Conservation (phyloP, 2,797 vertebrate genomes). For the Betta splendens region DNA sequence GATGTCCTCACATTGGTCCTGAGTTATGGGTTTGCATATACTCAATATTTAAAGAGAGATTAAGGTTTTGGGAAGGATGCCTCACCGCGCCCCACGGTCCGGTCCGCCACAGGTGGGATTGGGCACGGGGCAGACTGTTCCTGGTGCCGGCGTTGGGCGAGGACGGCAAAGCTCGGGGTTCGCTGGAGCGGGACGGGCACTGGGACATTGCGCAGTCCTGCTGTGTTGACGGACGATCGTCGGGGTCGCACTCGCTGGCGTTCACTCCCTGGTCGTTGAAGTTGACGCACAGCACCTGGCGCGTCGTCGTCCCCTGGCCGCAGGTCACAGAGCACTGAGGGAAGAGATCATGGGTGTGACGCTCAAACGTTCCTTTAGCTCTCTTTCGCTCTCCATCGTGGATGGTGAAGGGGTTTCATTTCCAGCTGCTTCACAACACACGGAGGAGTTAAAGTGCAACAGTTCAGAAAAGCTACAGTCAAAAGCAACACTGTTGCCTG, state of each 20-base stretch:
- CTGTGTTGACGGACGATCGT: constrained; percentile 87
- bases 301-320: constrained; percentile 92
- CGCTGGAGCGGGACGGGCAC: constrained; percentile 86
- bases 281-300: constrained; percentile 92
- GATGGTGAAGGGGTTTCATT: too few species aligned
- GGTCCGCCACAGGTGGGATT: constrained; percentile 93
- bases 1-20: too few species aligned
- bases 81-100: constrained; percentile 99
- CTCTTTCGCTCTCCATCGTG: too few species aligned
- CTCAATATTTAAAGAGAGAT: constrained; percentile 11
- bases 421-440: too few species aligned
- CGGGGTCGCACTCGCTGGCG: constrained; percentile 89
- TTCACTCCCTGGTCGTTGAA: constrained; percentile 91
- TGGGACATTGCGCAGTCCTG: constrained; percentile 95
- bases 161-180: constrained; percentile 76
- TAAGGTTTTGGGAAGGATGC: constrained; percentile 27
- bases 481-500: not conserved
- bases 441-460: too few species aligned
- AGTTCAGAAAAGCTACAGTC: not conserved
- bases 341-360: not conserved
- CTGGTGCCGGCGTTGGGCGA: constrained; percentile 73
- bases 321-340: constrained; percentile 94
- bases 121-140: constrained; percentile 77
- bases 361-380: not conserved
- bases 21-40: not conserved